phyloP scores from a whole-genome alignment of 2,797 vertebrate species.

The Melanotaenia boesemani region DNA sequence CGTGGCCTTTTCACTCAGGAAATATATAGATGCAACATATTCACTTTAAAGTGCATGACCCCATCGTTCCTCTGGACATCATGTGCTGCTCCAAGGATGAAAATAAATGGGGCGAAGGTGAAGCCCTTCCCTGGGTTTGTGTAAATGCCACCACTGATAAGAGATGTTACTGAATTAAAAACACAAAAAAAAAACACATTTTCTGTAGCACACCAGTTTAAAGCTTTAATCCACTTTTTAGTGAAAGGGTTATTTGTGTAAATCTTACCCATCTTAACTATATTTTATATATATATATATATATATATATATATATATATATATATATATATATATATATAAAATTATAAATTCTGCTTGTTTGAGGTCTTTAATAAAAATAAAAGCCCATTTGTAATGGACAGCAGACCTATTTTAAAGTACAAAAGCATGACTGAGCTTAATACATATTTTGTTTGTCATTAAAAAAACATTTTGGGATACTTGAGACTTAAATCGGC shows the following conservation, averaged over 20 bases:
- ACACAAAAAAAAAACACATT: not conserved
- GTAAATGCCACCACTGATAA: not conserved
- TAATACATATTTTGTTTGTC: not conserved
- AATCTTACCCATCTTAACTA: too few species aligned
- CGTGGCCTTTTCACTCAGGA: conserved; percentile 11
- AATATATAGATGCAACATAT: not conserved
- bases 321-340: too few species aligned
- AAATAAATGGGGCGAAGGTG: not conserved
- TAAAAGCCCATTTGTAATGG: too few species aligned
- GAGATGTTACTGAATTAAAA: not conserved
- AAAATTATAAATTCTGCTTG: too few species aligned
- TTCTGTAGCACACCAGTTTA: not conserved
- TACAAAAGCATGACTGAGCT: not conserved
- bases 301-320: too few species aligned
- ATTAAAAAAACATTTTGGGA: not conserved
- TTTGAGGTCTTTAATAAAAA: too few species aligned
- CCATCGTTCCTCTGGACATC: not conserved
- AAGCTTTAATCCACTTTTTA: not conserved
- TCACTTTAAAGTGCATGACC: not conserved
- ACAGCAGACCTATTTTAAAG: not conserved
- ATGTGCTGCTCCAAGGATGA: not conserved
- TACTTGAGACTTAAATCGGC: too few species aligned
- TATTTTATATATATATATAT: too few species aligned
- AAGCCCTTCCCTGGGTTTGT: conserved; percentile 2
- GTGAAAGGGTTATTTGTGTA: too few species aligned